Percentiles rank a stretch among this genome's conserved stretches.
Conservation (phyloP, 2,888 invertebrate species). For the Schizaphis graminum region DNA sequence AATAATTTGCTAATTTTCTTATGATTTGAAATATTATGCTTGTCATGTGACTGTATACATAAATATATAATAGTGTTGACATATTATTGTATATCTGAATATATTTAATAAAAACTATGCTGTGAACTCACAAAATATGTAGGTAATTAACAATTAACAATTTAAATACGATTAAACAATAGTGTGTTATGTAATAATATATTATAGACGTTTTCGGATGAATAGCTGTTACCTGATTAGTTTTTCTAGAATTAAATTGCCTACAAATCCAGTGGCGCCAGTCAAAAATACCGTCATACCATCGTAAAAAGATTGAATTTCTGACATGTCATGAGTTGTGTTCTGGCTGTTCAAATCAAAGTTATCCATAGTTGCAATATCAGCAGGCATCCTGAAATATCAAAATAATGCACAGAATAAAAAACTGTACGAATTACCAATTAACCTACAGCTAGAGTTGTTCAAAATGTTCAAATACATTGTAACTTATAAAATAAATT, state of each 20-base stretch:
- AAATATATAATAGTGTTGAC: neutral
- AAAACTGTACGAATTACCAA: neutral
- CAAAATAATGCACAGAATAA: neutral
- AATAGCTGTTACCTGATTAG: slow-evolving; percentile 61
- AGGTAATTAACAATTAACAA: neutral
- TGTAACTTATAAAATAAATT: neutral
- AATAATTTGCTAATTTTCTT: no score
- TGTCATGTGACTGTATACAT: no score
- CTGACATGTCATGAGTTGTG: slow-evolving; percentile 31
- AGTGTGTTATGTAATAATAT: neutral
- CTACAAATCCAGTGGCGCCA: slow-evolving; percentile 66
- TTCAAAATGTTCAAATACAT: no score
- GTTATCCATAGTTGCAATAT: neutral
- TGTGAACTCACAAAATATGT: neutral
- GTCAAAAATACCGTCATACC: slow-evolving; percentile 65
- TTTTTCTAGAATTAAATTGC: slow-evolving; percentile 66
- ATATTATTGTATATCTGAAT: neutral
- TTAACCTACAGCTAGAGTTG: neutral
- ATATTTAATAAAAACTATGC: neutral
- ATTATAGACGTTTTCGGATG: neutral
- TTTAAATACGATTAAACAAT: neutral
- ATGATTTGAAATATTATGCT: no score
- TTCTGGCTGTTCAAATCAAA: neutral
- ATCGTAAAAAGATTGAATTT: slow-evolving; percentile 66
- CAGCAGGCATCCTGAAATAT: slow-evolving; percentile 20